Evolutionary conservation across 2,113 vertebrate species (phyloP).

Genomic region (Ictalurus punctatus): DNA sequence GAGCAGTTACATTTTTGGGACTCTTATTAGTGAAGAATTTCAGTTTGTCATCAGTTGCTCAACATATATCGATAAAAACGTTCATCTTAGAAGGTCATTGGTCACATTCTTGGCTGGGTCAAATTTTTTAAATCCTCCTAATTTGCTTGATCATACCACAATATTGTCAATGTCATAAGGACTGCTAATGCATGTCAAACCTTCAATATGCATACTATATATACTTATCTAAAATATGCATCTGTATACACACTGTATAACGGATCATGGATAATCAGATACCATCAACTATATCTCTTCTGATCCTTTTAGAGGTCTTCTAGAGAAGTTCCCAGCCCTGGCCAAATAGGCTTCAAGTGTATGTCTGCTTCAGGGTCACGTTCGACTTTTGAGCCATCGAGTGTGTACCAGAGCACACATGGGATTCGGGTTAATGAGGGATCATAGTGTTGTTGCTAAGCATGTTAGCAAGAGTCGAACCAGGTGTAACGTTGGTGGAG

Average conservation of each 20-base stretch:
- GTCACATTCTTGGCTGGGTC: background rate
- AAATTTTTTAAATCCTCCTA: background rate
- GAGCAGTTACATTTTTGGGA: background rate
- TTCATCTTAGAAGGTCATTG: background rate
- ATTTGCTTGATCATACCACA: background rate
- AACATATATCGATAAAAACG: background rate
- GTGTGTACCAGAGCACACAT: background rate
- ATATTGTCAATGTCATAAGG: background rate
- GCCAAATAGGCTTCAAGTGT: background rate
- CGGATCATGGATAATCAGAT: background rate
- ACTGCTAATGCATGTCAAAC: background rate
- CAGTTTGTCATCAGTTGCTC: background rate
- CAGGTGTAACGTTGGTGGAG: constrained; percentile 28
- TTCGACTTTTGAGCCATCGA: background rate
- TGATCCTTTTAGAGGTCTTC: background rate
- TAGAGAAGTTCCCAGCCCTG: background rate
- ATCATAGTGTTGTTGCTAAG: constrained; percentile 17
- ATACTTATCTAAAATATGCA: background rate
- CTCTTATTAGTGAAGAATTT: background rate
- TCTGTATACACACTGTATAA: background rate
- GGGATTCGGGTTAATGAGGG: constrained; percentile 20
- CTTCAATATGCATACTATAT: background rate
- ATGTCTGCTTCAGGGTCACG: background rate
- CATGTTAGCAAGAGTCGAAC: constrained; percentile 27
- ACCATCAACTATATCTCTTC: background rate